phyloP scores from a whole-genome alignment of 2,888 invertebrate species.

The Cryptosula pallasiana region DNA sequence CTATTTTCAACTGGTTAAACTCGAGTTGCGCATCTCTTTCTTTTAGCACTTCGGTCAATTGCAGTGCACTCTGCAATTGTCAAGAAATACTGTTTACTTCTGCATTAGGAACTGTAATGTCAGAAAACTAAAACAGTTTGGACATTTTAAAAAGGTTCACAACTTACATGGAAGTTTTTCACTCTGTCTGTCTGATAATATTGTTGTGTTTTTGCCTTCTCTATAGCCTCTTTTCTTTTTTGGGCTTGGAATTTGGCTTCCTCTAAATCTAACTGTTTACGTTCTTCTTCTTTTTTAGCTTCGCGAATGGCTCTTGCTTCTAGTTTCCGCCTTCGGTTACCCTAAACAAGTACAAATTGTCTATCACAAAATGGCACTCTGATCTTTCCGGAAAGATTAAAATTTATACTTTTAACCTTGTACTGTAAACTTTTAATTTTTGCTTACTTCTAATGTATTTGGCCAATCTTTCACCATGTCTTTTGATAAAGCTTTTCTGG shows the following conservation, averaged over 20 bases:
- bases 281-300: constrained; percentile 50
- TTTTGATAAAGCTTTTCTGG: constrained; percentile 43
- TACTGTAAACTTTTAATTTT: no score
- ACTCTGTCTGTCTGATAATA: constrained; percentile 54
- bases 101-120: not conserved
- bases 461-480: constrained; percentile 51
- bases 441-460: constrained; percentile 51
- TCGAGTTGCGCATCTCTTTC: constrained; percentile 54
- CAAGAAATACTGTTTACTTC: not conserved
- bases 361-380: no score
- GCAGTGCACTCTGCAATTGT: constrained; percentile 51
- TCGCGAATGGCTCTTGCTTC: constrained; percentile 47
- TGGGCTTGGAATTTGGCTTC: constrained; percentile 51
- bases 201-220: constrained; percentile 52
- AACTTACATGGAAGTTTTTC: constrained; percentile 53
- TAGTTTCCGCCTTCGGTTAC: constrained; percentile 49
- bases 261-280: constrained; percentile 45
- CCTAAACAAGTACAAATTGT: no score
- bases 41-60: constrained; percentile 51
- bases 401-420: no score
- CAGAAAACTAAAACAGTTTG: not conserved
- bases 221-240: constrained; percentile 49
- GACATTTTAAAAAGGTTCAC: no score
- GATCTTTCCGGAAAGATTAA: no score
- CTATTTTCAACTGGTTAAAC: constrained; percentile 42